Evolutionary conservation across 2,113 vertebrate genomes (phyloP), one percentile per base, ranked within the genome.

Genomic region (Merops nubicus): DNA sequence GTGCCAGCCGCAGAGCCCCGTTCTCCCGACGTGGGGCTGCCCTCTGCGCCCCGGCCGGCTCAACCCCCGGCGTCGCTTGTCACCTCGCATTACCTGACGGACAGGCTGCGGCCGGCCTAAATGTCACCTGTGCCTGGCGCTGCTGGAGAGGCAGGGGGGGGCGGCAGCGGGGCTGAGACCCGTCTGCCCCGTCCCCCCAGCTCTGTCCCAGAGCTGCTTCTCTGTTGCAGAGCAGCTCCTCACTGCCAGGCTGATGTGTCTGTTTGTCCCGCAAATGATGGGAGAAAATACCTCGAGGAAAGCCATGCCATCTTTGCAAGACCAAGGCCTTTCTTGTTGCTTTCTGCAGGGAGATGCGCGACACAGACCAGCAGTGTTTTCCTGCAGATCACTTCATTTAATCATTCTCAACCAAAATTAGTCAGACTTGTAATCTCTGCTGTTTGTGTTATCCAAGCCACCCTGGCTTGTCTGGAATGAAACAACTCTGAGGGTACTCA

Each of bases 111-210:
- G 82, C 45, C 89, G 15, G 40, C 15, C 34, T 34, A 97, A 97
- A 97, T 97, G 96, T 96, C 95, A 95, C 92, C 88, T 73, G 90
- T 86, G 80, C 85, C 8, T 1, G 18, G 4, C 5, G 53, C 72
- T 0, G 9, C 75, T 2, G 60, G 8, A 18, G 85, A 45, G 73
- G 76, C 15, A 12, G 79, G 59, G 86, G 59, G 2, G 15, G 75
- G 26, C 0, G 82, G 70, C 26, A 6, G 31, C 33, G 17, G 93
- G 67, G 25, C 79, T 20, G 51, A 51, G 63, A 9, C 59, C 78
- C 2, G 3, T 48, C 78, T 54, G 21, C 47, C 23, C 19, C 12
- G 36, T 51, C 5, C 34, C 4, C 9, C 11, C 57, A n/a, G 11
- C 33, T 75, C 73, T 18, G 9, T 59, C 81, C 56, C 54, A 60